Evolutionary conservation across 2,113 vertebrate species (phyloP), one percentile per base, ranked within the genome.

Genomic region (Tyrannus savana): DNA sequence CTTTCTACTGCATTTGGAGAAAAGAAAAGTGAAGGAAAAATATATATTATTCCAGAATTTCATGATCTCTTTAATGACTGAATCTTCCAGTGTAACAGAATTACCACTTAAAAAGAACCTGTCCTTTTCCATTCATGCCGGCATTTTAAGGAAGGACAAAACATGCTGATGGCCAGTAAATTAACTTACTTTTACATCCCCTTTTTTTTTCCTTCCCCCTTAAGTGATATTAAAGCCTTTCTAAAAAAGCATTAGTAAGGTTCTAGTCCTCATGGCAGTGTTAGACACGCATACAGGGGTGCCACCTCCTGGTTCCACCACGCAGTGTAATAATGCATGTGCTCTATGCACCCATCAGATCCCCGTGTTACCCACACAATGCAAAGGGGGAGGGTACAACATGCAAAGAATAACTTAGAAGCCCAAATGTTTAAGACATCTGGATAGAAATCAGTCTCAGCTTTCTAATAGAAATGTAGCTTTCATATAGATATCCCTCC

Each of bases 341-440:
- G 2, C 35, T 27, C 1, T 0, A 10, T 14, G 46, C 8, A 7
- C 24, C 25, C 71, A 13, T 42, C 7, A 9, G 14, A 8, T 35
- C 25, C 56, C 44, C 0, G 0, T 28, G 24, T 56, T 73, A 52
- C 46, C 7, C 0, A 0, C 14, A 17, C 24, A 9, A 14, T 18
- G 47, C 80, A 19, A 52, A 46, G 33, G 5, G 46, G 4, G 5
- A 64, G 33, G 22, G 18, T 31, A 27, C 31, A 28, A 37, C 69
- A 19, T 22, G 7, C 33, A 41, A 56, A 63, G 33, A 72, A 14
- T 28, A 55, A 39, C 14, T 53, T 58, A 17, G 58, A 75, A 63
- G 3, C 14, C 8, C 25, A 69, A 63, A 63, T 4, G 11, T 21
- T 4, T 46, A 55, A 55, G 64, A 17, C 24, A 12, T 9, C 39